These are phyloP conservation scores for Heliconius sara DNA, from an alignment of 2,888 invertebrate genomes.

Conservation along the genomic window DNA sequence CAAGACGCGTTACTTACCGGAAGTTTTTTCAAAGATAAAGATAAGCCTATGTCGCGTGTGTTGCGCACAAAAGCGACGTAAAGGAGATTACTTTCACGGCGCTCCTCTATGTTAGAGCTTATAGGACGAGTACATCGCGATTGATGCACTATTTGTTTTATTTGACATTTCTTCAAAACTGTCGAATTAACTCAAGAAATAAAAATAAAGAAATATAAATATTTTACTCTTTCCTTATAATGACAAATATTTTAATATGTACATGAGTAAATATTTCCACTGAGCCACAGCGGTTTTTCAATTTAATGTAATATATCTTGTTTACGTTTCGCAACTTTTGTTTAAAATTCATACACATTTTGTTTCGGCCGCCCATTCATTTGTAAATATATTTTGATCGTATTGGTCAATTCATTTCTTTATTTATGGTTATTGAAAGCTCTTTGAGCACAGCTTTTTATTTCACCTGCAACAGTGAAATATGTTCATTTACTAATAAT, in stretches of 20 bases:
- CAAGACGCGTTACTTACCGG: neutral
- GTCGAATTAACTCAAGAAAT: too few relatives aligned
- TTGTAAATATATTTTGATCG: conserved; percentile 23
- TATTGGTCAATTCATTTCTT: conserved; percentile 20
- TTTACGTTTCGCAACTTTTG: conserved; percentile 10
- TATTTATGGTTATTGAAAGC: conserved; percentile 24
- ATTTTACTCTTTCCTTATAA: too few relatives aligned
- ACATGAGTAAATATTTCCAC: neutral
- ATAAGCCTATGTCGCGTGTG: neutral
- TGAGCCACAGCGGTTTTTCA: neutral
- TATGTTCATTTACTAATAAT: conserved; percentile 3
- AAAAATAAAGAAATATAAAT: too few relatives aligned
- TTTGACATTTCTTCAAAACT: neutral
- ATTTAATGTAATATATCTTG: neutral
- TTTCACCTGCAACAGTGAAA: conserved; percentile 13
- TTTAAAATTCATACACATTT: conserved; percentile 11
- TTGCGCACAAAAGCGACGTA: neutral
- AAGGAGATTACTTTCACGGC: neutral
- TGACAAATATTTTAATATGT: too few relatives aligned
- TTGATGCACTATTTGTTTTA: conserved; percentile 1
- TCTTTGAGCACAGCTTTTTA: conserved; percentile 14
- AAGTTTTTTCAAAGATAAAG: conserved; percentile 6
- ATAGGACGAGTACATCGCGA: neutral
- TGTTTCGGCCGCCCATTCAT: conserved; percentile 12
- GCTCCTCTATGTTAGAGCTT: conserved; percentile 1